Percentiles rank a stretch among this genome's conserved stretches.
These are phyloP conservation scores for Rhopilema esculentum DNA, from an alignment of 30 jellyfish, hydroid and myxozoan species.

Conservation along the genomic window DNA sequence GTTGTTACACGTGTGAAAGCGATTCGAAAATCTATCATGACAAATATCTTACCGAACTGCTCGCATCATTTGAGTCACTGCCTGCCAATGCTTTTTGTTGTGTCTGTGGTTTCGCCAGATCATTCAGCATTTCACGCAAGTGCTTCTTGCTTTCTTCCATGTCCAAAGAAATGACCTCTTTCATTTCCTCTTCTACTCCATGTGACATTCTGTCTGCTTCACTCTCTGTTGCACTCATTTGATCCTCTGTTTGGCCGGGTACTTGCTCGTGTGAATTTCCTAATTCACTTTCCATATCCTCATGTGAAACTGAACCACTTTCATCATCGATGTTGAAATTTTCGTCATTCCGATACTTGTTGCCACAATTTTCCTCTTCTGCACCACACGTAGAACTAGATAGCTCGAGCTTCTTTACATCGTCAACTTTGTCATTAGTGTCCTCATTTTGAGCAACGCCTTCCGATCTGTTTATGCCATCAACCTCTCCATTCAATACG, in stretches of 20 bases:
- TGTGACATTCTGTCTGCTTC: constrained; percentile 54
- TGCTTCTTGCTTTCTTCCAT: constrained; percentile 34
- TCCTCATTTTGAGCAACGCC: neutral
- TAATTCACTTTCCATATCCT: neutral
- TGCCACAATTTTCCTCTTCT: neutral
- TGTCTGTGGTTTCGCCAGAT: constrained; percentile 56
- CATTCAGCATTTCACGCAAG: constrained; percentile 53
- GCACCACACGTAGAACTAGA: too few relatives aligned
- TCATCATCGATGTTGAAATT: neutral
- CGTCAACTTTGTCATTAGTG: neutral
- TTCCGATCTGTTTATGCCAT: neutral
- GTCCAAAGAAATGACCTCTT: neutral
- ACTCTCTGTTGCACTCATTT: constrained; percentile 71
- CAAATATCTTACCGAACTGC: neutral
- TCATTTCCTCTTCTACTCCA: constrained; percentile 14
- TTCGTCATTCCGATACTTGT: neutral
- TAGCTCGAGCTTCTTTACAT: neutral
- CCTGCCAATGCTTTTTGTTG: neutral
- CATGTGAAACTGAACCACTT: neutral
- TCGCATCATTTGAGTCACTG: neutral
- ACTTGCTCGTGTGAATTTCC: constrained; percentile 3
- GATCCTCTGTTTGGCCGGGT: constrained; percentile 46
- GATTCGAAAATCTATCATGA: neutral
- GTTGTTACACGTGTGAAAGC: too few relatives aligned
- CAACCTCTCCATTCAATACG: constrained; percentile 14